Conservation (phyloP, 2,797 vertebrate genomes). For the Bucorvus abyssinicus region DNA sequence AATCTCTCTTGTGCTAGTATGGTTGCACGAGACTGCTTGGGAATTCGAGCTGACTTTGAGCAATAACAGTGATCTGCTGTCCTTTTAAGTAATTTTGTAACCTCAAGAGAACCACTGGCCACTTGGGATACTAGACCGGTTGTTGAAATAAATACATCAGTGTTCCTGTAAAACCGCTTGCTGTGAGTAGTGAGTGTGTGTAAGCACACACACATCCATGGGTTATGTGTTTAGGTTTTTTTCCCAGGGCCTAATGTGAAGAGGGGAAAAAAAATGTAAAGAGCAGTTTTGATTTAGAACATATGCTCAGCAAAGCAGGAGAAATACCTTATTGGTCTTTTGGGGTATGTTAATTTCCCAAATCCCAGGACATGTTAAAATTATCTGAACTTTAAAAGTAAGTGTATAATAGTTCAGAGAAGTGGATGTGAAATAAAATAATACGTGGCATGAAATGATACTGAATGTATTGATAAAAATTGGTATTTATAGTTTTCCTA, state of each 20-base stretch:
- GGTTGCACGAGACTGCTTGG: neutral
- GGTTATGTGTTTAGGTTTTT: neutral
- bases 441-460: neutral
- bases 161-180: neutral
- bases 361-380: neutral
- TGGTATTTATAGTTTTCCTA: neutral
- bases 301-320: neutral
- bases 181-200: neutral
- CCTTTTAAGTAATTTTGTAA: neutral
- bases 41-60: neutral
- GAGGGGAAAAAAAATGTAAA: neutral
- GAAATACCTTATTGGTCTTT: neutral
- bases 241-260: neutral
- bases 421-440: neutral
- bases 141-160: neutral
- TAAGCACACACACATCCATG: neutral
- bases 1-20: fast-evolving
- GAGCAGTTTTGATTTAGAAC: neutral
- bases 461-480: neutral
- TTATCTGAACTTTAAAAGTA: neutral
- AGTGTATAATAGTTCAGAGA: neutral
- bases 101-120: neutral
- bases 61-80: neutral
- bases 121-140: neutral
- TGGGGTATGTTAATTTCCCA: neutral